phyloP scores from a whole-genome alignment of 2,888 invertebrate species.

The Pyrgus malvae region DNA sequence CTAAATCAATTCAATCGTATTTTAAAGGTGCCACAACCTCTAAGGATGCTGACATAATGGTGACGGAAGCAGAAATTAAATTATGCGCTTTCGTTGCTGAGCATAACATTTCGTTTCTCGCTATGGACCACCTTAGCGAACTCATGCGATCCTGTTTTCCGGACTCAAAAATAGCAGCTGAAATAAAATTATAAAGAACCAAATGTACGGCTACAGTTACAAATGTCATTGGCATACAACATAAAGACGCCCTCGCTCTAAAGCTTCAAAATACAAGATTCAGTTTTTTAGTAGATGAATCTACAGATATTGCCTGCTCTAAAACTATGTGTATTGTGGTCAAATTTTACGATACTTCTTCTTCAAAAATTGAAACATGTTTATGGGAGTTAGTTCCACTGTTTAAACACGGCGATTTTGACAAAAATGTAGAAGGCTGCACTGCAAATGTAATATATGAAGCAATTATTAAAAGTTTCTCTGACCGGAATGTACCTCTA shows the following conservation, averaged over 20 bases:
- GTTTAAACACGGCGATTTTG: too few species aligned
- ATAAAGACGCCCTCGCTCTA: constrained; percentile 1
- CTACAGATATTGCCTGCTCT: neutral
- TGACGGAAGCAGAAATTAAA: neutral
- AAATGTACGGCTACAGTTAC: constrained; percentile 11
- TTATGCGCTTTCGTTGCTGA: constrained; percentile 13
- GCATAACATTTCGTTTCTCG: constrained; percentile 5
- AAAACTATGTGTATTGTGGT: neutral
- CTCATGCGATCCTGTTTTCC: constrained; percentile 1
- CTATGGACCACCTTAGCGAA: neutral
- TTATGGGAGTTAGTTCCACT: too few species aligned
- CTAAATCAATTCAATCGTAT: too few species aligned
- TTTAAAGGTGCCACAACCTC: too few species aligned
- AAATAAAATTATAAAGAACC: constrained; percentile 8
- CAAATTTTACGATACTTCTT: neutral
- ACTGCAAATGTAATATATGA: neutral
- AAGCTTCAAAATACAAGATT: constrained; percentile 6
- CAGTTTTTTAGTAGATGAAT: neutral
- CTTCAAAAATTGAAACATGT: too few species aligned
- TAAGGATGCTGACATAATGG: too few species aligned
- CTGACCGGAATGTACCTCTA: neutral
- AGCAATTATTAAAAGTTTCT: neutral
- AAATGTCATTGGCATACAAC: constrained; percentile 12
- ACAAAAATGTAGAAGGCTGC: neutral
- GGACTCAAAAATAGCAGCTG: constrained; percentile 20